Evolutionary conservation across 2,797 vertebrate species (phyloP).

Genomic region (Catharus ustulatus): DNA sequence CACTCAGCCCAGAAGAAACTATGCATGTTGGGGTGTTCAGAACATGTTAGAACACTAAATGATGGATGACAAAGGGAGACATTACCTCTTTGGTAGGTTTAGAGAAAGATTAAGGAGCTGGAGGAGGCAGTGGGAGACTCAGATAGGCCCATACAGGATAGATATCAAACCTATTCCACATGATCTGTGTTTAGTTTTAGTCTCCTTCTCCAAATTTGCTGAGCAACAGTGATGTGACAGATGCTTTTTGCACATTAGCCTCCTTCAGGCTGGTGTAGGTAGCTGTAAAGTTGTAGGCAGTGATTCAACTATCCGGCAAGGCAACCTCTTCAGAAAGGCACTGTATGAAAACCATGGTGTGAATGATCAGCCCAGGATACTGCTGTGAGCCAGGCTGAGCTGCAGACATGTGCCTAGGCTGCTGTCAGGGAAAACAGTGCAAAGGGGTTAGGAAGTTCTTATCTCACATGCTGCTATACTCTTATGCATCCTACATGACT

Average conservation of each 20-base stretch:
- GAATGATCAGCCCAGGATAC: neutral
- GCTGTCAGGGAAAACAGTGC: neutral
- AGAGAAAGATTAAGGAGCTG: neutral
- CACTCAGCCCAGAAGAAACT: neutral
- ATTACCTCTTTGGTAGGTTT: neutral
- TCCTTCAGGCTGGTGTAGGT: neutral
- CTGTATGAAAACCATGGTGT: neutral
- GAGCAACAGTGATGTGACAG: neutral
- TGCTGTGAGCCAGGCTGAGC: neutral
- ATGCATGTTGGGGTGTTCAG: neutral
- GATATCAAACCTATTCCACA: neutral
- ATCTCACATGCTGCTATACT: neutral
- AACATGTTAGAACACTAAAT: neutral
- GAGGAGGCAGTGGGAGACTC: neutral
- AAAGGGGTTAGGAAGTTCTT: neutral
- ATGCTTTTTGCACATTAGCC: neutral
- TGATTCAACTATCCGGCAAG: neutral
- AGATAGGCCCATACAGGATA: neutral
- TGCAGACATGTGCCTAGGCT: neutral
- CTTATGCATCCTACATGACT: neutral
- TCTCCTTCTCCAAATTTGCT: neutral
- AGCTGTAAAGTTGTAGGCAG: neutral
- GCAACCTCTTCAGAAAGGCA: neutral
- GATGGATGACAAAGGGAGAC: neutral
- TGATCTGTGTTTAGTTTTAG: neutral